These are phyloP conservation scores for Pelosia muscerda DNA, from an alignment of 2,888 invertebrate species.

Conservation along the genomic window DNA sequence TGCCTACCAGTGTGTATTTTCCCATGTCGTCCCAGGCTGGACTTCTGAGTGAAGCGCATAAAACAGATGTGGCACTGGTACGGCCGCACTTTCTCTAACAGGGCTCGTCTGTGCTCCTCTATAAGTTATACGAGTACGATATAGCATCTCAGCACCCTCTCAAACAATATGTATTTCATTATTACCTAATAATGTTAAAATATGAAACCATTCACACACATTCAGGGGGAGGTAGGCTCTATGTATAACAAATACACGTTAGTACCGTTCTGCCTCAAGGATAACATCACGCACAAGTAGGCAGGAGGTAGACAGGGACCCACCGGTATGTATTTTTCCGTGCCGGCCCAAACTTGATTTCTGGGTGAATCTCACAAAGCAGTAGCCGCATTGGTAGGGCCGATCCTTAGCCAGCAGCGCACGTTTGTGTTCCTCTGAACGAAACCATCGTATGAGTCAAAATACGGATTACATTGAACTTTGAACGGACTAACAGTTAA, in stretches of 20 bases:
- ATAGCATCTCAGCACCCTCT: conserved; percentile 80
- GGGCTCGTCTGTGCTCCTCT: conserved; percentile 88
- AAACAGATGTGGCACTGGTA: conserved; percentile 91
- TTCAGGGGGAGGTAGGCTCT: conserved; percentile 83
- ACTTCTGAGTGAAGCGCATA: conserved; percentile 92
- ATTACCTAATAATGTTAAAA: conserved; percentile 66
- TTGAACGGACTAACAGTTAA: conserved; percentile 47
- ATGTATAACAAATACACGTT: conserved; percentile 59
- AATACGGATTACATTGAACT: conserved; percentile 55
- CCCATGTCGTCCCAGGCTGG: conserved; percentile 91
- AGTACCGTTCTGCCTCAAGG: conserved; percentile 80
- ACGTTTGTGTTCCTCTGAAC: conserved; percentile 83
- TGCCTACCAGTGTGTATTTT: conserved; percentile 90
- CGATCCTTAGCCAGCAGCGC: conserved; percentile 82
- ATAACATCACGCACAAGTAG: conserved; percentile 73
- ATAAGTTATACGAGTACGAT: conserved; percentile 86
- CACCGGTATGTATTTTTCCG: conserved; percentile 89
- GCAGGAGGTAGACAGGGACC: conserved; percentile 71
- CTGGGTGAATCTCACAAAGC: conserved; percentile 89
- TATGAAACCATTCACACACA: conserved; percentile 77
- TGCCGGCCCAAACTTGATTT: conserved; percentile 90
- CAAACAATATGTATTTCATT: conserved; percentile 70
- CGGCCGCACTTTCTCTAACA: conserved; percentile 88
- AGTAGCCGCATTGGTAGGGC: conserved; percentile 89
- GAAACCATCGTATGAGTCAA: conserved; percentile 74